These are phyloP conservation scores for Anguilla obscura DNA, from an alignment of 2,797 vertebrate genomes.

Conservation along the genomic window DNA sequence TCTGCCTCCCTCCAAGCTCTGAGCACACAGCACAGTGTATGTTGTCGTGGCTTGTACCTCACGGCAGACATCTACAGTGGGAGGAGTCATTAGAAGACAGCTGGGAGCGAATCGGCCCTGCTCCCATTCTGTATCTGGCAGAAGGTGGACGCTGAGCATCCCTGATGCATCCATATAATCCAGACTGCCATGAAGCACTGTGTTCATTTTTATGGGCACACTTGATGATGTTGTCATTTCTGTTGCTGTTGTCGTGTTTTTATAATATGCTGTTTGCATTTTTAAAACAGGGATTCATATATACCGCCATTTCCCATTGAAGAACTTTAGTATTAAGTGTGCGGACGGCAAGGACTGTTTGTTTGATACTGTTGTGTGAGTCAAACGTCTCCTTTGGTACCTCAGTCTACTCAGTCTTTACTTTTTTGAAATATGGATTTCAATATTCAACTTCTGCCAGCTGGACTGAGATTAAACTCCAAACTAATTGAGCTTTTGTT, in stretches of 20 bases:
- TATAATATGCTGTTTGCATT: not conserved
- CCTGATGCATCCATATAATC: not conserved
- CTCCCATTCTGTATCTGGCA: not conserved
- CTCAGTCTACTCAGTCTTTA: not conserved
- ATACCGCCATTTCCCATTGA: not conserved
- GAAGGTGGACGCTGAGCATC: not conserved
- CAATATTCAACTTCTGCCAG: not conserved
- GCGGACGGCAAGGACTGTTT: not conserved
- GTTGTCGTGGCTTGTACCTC: not conserved
- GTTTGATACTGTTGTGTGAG: not conserved
- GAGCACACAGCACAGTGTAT: not conserved
- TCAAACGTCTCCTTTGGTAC: not conserved
- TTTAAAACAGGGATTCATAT: slow-evolving; percentile 19
- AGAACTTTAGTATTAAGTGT: not conserved
- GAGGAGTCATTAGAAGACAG: not conserved
- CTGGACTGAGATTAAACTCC: not conserved
- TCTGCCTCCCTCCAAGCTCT: not conserved
- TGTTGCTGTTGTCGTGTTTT: not conserved
- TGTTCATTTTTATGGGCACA: not conserved
- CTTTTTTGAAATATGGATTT: not conserved
- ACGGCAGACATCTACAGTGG: not conserved
- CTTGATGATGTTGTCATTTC: not conserved
- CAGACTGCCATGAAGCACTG: not conserved
- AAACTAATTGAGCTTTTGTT: not conserved
- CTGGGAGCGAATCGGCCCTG: not conserved